Conservation (phyloP, 2,888 invertebrate species). For the Laspeyria flexula region DNA sequence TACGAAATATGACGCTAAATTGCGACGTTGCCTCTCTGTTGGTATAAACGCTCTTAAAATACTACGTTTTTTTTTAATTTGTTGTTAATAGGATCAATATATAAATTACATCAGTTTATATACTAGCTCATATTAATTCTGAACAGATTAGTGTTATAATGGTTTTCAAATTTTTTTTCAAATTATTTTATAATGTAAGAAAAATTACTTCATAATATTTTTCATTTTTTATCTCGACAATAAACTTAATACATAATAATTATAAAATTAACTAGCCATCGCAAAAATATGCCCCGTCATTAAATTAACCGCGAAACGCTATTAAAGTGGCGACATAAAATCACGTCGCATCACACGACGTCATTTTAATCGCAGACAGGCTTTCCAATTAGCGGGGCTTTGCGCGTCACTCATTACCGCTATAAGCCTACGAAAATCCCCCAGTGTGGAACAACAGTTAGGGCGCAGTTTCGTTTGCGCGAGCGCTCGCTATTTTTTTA, state of each 20-base stretch:
- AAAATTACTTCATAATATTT: too few species aligned
- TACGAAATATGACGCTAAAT: too few species aligned
- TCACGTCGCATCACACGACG: conserved; percentile 42
- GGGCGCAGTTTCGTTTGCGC: conserved; percentile 31
- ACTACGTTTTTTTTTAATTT: too few species aligned
- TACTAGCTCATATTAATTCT: too few species aligned
- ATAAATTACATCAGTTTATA: too few species aligned
- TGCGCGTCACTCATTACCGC: conserved; percentile 46
- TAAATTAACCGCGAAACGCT: conserved; percentile 42
- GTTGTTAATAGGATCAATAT: too few species aligned
- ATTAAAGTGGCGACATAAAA: conserved; percentile 35
- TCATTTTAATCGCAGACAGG: conserved; percentile 47
- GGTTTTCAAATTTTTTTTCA: too few species aligned
- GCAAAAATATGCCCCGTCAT: conserved; percentile 35
- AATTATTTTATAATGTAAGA: too few species aligned
- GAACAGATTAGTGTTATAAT: too few species aligned
- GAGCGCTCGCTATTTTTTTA: conserved; percentile 37
- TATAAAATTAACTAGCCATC: conserved; percentile 22
- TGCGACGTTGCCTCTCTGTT: too few species aligned
- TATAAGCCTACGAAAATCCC: conserved; percentile 44
- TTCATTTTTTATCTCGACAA: too few species aligned
- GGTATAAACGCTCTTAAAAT: too few species aligned
- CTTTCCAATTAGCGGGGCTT: conserved; percentile 49
- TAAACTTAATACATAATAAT: conserved; percentile 11
- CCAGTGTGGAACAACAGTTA: conserved; percentile 42